A percentile compares a stretch with the other conserved stretches of the same genome.
Conservation (phyloP, 2,113 vertebrate species). For the Cacatua alba region DNA sequence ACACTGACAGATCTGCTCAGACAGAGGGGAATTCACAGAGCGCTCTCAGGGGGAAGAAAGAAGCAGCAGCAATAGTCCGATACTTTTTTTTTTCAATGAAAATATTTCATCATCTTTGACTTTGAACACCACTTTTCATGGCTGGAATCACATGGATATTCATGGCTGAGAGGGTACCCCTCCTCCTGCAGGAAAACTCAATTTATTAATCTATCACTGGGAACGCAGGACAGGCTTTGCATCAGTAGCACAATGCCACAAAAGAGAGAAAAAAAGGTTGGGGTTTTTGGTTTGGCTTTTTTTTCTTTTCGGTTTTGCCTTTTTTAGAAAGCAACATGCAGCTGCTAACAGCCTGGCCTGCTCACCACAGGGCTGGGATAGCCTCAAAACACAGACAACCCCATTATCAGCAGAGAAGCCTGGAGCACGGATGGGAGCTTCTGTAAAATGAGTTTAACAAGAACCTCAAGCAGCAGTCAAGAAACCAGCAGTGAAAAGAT, state of each 20-base stretch:
- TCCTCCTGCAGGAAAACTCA: background rate
- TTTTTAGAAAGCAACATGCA: background rate
- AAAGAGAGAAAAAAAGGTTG: background rate
- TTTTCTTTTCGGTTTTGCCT: background rate
- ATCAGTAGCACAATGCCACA: background rate
- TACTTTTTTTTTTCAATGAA: background rate
- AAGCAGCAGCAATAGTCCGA: background rate
- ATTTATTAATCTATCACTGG: background rate
- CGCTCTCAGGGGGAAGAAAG: background rate
- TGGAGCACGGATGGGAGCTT: background rate
- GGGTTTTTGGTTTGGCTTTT: background rate
- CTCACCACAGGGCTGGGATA: background rate
- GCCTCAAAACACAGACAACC: background rate
- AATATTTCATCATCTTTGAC: slow-evolving; percentile 2
- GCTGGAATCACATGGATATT: slow-evolving; percentile 9
- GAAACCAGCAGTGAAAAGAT: background rate
- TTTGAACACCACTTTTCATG: background rate
- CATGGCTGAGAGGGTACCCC: slow-evolving; percentile 6
- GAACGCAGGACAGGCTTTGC: background rate
- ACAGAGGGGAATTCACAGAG: background rate
- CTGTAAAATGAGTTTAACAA: background rate
- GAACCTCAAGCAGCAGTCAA: background rate
- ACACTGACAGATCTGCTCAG: slow-evolving; percentile 22
- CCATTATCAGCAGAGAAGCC: background rate
- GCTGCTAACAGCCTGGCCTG: background rate